phyloP scores from a whole-genome alignment of 2,888 invertebrate species.

The Thyatira batis region DNA sequence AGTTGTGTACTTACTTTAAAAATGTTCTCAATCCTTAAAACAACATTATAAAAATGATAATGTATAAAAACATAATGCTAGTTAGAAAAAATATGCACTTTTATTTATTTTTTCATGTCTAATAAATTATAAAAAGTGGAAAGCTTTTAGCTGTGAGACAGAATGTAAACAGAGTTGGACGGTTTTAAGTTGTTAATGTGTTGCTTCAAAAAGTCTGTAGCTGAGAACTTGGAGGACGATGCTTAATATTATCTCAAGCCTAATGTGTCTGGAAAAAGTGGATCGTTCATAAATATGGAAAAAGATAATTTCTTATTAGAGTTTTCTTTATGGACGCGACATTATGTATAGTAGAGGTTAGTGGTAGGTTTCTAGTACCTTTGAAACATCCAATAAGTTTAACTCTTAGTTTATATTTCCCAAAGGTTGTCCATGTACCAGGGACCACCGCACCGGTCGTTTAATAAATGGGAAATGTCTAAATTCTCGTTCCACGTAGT shows the following conservation, averaged over 20 bases:
- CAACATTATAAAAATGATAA: too few species aligned
- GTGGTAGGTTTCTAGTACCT: background rate
- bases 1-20: too few species aligned
- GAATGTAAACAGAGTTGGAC: background rate
- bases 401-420: slow-evolving; percentile 25
- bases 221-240: background rate
- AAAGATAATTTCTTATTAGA: background rate
- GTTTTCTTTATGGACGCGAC: too few species aligned
- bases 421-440: slow-evolving; percentile 21
- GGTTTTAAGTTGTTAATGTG: background rate
- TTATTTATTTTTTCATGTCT: background rate
- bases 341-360: too few species aligned
- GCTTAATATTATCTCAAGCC: background rate
- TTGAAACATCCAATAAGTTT: slow-evolving; percentile 1
- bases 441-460: slow-evolving; percentile 27
- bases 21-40: too few species aligned
- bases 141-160: background rate
- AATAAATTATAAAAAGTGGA: background rate
- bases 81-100: background rate
- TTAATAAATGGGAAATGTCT: slow-evolving; percentile 45
- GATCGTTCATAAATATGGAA: too few species aligned
- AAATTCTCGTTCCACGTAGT: slow-evolving; percentile 15
- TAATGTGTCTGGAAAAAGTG: background rate
- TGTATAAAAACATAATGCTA: background rate
- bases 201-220: background rate